Evolutionary conservation across 1,140 invertebrate species (phyloP), one percentile per base, ranked within the genome.

Genomic region (Galleria mellonella): DNA sequence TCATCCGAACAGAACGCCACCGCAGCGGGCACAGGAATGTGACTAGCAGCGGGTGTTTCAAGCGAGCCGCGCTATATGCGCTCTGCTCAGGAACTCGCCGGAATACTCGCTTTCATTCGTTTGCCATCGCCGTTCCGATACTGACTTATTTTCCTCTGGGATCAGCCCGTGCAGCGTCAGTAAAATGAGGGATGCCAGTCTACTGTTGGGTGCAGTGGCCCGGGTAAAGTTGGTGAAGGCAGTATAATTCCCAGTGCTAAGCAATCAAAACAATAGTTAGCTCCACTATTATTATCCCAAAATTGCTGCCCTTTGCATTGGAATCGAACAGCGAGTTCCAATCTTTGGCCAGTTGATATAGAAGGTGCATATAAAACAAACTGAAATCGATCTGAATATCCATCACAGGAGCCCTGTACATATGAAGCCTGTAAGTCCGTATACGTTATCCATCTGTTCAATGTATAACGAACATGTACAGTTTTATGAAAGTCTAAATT

Each of bases 401-500:
- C 96, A 64, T 98, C 96, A 79, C 95, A 96, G 0, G 96, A 97
- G 58, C 94, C 94, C 30, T 91, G 88, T 27, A 97, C 91, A 73
- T 98, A 98, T 4, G 88, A 91, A 0, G 95, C 91, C 59, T 92
- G 90, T 40, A 96, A 85, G 58, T 99, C 97, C 17, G 91, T 90
- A 74, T 90, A 95, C 17, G 91, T 94, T 44, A 89, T 88, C 97
- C 97, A 99, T 12, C 90, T 89, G 74, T 98, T 94, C 53, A 94
- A 87, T 0, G 94, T 93, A 75, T 97, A 97, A 32, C 97, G 89
- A 31, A 98, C 89, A 56, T 93, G 90, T 9, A 98, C 96, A 13
- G 90, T 92, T 87, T 99, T 98, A 67, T 98, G 91, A 78, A 94
- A 98, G 69, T 95, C 93, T 32, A 98, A 77, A 81, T 98, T 98